Percentiles rank a stretch among this genome's conserved stretches.
Evolutionary conservation across 2,888 invertebrate species (phyloP).

Genomic region (Drosophila subsilvestris): DNA sequence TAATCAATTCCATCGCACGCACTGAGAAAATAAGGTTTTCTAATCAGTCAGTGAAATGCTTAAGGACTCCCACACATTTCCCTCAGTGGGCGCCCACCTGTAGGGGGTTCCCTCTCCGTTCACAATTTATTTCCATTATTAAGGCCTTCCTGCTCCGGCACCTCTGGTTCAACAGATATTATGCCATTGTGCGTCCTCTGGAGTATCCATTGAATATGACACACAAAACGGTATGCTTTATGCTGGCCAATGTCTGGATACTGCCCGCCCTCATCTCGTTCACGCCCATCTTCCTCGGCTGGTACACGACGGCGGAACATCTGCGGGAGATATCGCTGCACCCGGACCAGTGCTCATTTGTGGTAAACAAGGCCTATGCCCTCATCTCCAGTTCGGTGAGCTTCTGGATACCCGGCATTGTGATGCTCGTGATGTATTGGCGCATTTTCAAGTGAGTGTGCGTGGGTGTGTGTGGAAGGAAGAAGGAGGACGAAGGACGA

Average conservation of each 20-base stretch:
- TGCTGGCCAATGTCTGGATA: constrained; percentile 96
- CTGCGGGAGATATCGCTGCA: constrained; percentile 85
- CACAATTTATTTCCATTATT: constrained; percentile 40
- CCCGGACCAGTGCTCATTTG: constrained; percentile 92
- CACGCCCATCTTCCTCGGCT: constrained; percentile 96
- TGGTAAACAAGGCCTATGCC: constrained; percentile 94
- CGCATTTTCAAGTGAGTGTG: constrained; percentile 87
- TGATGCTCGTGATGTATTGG: constrained; percentile 96
- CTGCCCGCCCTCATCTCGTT: constrained; percentile 96
- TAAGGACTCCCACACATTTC: no score
- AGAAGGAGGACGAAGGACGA: neutral
- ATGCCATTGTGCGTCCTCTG: constrained; percentile 96
- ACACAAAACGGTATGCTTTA: constrained; percentile 90
- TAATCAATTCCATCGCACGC: constrained; percentile 36
- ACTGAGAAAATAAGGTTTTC: neutral
- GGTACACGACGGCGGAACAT: constrained; percentile 95
- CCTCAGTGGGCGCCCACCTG: neutral
- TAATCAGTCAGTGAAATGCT: no score
- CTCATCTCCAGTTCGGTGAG: constrained; percentile 95
- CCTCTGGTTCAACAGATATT: constrained; percentile 88
- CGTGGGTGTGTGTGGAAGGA: neutral
- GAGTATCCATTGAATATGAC: constrained; percentile 98
- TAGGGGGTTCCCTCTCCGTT: neutral
- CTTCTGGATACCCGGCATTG: constrained; percentile 96
- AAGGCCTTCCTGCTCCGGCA: constrained; percentile 7